Conservation (phyloP, 1,140 invertebrate species). For the Trachymyrmex cornetzi region DNA sequence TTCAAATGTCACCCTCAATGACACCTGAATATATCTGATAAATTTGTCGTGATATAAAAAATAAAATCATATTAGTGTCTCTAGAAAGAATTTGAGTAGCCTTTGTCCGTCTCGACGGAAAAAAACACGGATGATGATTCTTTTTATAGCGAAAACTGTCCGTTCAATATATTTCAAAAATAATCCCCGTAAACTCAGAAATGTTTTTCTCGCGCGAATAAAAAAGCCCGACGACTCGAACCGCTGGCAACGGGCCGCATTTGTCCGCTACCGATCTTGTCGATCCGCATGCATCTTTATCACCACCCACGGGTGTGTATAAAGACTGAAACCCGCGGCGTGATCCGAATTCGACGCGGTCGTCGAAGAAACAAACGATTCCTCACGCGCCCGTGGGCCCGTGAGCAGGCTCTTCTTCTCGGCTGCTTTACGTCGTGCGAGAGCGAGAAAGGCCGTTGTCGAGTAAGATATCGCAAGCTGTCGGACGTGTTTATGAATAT, state of each 20-base stretch:
- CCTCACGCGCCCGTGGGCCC: neutral
- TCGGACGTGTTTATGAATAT: conserved; percentile 77
- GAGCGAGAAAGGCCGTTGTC: conserved; percentile 40
- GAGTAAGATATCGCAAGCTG: conserved; percentile 72
- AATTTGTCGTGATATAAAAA: conserved; percentile 16
- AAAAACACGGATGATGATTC: neutral
- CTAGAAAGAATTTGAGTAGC: neutral
- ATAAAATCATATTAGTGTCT: conserved; percentile 19
- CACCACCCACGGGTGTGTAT: conserved; percentile 21
- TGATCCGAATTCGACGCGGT: conserved; percentile 60
- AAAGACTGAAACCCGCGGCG: conserved; percentile 19
- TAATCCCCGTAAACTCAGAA: conserved; percentile 22
- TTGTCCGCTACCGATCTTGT: conserved; percentile 27
- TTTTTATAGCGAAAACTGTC: conserved; percentile 3
- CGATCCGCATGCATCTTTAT: conserved; percentile 49
- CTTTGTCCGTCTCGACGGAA: neutral
- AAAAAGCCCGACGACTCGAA: neutral
- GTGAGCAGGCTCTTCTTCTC: conserved; percentile 16
- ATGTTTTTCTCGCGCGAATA: conserved; percentile 14
- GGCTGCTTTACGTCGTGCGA: neutral
- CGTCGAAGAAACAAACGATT: conserved; percentile 60
- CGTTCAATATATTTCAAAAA: conserved; percentile 29
- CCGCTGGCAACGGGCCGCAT: neutral
- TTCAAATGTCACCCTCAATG: neutral
- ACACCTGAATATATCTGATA: conserved; percentile 17